Conservation (phyloP, 2,113 vertebrate species). For the Spheniscus mendiculus region DNA sequence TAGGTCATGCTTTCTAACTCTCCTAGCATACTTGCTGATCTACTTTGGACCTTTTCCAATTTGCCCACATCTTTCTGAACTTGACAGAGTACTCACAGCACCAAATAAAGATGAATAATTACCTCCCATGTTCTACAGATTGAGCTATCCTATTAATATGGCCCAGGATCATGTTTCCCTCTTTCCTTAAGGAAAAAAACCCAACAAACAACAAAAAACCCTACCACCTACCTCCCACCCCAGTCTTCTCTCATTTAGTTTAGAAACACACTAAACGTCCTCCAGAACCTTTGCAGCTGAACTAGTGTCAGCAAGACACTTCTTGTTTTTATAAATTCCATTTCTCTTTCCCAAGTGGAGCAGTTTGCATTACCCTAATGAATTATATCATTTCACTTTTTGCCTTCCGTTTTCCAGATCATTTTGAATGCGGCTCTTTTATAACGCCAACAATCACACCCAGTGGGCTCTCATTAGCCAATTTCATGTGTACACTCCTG, state of each 20-base stretch:
- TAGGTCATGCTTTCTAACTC: slow-evolving; percentile 11
- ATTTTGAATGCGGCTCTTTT: not conserved
- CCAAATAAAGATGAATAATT: slow-evolving; percentile 5
- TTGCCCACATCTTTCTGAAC: not conserved
- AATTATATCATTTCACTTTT: not conserved
- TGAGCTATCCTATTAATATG: not conserved
- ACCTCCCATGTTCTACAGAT: not conserved
- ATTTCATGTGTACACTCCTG: not conserved
- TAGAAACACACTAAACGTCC: not conserved
- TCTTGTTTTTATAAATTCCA: not conserved
- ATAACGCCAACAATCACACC: not conserved
- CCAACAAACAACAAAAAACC: not conserved
- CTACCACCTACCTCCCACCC: not conserved
- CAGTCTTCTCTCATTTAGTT: not conserved
- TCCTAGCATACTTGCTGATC: not conserved
- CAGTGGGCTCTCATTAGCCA: not conserved
- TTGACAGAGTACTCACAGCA: not conserved
- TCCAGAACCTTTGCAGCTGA: not conserved
- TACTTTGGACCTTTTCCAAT: not conserved
- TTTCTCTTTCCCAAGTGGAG: not conserved
- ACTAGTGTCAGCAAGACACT: not conserved
- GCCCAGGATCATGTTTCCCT: not conserved
- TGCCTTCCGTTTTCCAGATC: not conserved
- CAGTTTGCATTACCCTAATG: not conserved
- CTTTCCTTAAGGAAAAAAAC: not conserved